Percentiles rank a stretch among this genome's conserved stretches.
Evolutionary conservation across 2,888 invertebrate genomes (phyloP).

Genomic region (Hedychridium roseum): DNA sequence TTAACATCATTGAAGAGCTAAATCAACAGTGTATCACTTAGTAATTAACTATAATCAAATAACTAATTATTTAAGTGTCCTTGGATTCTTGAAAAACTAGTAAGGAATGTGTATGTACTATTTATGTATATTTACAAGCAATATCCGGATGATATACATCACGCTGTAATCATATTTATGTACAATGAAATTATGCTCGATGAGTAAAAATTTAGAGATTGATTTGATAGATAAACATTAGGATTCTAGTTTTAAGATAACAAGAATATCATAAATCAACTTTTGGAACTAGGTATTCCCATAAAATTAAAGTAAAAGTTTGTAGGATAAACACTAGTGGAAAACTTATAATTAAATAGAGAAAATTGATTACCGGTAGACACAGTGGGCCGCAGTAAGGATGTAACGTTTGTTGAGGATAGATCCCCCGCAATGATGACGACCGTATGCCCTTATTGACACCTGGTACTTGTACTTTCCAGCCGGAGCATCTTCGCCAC

Average conservation of each 20-base stretch:
- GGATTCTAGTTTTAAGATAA: background rate
- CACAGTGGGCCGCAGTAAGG: constrained; percentile 6
- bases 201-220: background rate
- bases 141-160: no score
- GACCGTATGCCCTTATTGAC: background rate
- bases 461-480: constrained; percentile 2
- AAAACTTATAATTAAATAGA: background rate
- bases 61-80: background rate
- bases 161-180: no score
- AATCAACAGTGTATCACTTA: no score
- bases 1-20: no score
- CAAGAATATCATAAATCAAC: background rate
- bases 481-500: background rate
- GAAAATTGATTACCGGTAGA: background rate
- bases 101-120: no score
- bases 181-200: background rate
- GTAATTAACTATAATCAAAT: background rate
- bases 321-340: background rate
- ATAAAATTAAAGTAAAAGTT: no score
- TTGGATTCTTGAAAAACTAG: no score
- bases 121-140: no score
- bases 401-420: constrained; percentile 1
- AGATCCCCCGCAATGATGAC: constrained; percentile 5
- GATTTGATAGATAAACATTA: background rate
- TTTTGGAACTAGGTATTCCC: background rate